These are phyloP conservation scores for Burhinus oedicnemus DNA, from an alignment of 2,113 vertebrate genomes.

Conservation along the genomic window DNA sequence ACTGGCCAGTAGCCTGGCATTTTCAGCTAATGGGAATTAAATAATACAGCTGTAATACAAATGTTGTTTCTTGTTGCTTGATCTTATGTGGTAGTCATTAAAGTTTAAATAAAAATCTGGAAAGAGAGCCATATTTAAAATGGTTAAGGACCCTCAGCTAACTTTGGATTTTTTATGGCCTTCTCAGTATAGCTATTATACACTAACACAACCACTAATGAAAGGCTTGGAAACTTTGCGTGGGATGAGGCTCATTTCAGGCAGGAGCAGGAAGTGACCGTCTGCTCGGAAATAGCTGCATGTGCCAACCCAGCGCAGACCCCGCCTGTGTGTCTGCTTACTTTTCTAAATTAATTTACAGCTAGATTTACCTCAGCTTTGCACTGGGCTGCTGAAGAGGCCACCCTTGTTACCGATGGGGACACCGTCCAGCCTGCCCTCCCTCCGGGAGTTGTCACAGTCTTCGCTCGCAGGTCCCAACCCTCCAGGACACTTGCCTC, in stretches of 20 bases:
- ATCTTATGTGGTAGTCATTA: slow-evolving; percentile 73
- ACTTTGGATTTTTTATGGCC: slow-evolving; percentile 82
- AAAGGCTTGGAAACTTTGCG: slow-evolving; percentile 74
- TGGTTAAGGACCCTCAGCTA: slow-evolving; percentile 73
- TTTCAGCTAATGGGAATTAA: slow-evolving; percentile 78
- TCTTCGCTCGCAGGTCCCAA: rapidly evolving
- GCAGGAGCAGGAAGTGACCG: slow-evolving; percentile 69
- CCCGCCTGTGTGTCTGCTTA: not conserved
- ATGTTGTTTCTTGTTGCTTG: slow-evolving; percentile 66
- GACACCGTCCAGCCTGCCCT: not conserved
- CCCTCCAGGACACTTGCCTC: rapidly evolving
- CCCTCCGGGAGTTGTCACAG: rapidly evolving
- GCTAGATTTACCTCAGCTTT: not conserved
- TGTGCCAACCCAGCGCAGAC: slow-evolving; percentile 10
- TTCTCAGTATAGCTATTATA: slow-evolving; percentile 83
- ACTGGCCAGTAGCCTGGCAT: slow-evolving; percentile 71
- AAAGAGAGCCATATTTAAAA: slow-evolving; percentile 55
- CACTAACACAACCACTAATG: slow-evolving; percentile 85
- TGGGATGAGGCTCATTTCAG: slow-evolving; percentile 74
- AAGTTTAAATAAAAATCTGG: slow-evolving; percentile 69
- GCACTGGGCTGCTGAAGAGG: not conserved
- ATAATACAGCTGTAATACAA: slow-evolving; percentile 76
- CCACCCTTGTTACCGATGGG: not conserved
- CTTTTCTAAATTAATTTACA: not conserved
- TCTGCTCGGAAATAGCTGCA: slow-evolving; percentile 70